Evolutionary conservation across 2,888 invertebrate genomes (phyloP).

Genomic region (Chaetoderma sp.): DNA sequence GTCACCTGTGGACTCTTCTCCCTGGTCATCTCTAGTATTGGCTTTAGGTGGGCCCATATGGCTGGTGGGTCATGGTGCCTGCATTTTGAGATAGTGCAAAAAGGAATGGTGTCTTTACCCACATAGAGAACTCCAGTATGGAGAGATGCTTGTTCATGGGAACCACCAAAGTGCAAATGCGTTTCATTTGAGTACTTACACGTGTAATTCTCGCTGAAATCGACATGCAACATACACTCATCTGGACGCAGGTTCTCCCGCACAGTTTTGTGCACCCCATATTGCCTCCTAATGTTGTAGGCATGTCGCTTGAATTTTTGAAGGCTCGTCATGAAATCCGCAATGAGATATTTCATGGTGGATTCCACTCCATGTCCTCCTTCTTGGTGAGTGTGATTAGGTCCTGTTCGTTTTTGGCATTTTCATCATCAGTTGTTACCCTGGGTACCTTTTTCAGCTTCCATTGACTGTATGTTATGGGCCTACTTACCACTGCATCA

Average conservation of each 20-base stretch:
- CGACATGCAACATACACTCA: slow-evolving; percentile 44
- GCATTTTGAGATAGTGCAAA: slow-evolving; percentile 58
- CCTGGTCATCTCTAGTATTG: slow-evolving; percentile 39
- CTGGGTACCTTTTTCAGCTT: too few relatives aligned
- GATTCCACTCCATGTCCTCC: too few relatives aligned
- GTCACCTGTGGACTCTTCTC: slow-evolving; percentile 20
- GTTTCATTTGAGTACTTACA: slow-evolving; percentile 58
- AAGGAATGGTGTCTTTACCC: slow-evolving; percentile 17
- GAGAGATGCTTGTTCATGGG: slow-evolving; percentile 4
- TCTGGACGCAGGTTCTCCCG: not conserved
- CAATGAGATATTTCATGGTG: not conserved
- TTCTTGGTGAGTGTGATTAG: not conserved
- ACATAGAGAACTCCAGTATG: slow-evolving; percentile 4
- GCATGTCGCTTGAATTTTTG: not conserved
- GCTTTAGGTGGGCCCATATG: slow-evolving; percentile 66
- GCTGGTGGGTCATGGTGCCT: slow-evolving; percentile 62
- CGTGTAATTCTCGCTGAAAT: slow-evolving; percentile 64
- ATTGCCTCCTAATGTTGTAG: not conserved
- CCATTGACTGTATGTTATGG: too few relatives aligned
- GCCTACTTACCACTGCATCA: too few relatives aligned
- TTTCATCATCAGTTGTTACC: too few relatives aligned
- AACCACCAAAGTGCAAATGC: slow-evolving; percentile 49
- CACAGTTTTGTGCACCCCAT: not conserved
- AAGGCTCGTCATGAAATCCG: not conserved
- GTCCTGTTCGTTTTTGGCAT: not conserved